Percentiles rank a stretch among this genome's conserved stretches.
Conservation (phyloP, 2,888 invertebrate species). For the Dolomedes plantarius region DNA sequence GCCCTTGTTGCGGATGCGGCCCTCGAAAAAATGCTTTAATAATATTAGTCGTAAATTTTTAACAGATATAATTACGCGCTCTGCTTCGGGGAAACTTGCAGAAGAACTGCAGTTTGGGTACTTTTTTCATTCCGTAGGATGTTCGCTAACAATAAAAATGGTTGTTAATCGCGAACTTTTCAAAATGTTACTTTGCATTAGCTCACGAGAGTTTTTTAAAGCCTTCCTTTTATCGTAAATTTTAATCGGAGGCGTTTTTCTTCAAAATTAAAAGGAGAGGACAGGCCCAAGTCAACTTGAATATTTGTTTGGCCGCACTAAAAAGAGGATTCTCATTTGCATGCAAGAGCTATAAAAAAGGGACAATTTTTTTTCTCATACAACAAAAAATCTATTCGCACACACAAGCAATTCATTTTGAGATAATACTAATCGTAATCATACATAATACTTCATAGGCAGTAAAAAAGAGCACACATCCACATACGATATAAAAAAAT, state of each 20-base stretch:
- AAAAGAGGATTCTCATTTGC: neutral
- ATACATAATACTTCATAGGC: no score
- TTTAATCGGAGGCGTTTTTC: constrained; percentile 56
- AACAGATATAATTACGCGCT: constrained; percentile 69
- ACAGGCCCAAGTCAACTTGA: neutral
- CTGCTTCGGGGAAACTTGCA: constrained; percentile 37
- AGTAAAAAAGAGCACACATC: no score
- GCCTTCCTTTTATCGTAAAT: constrained; percentile 51
- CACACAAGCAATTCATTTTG: no score
- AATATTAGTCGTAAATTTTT: constrained; percentile 71
- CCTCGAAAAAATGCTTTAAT: constrained; percentile 62
- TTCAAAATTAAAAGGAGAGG: constrained; percentile 35
- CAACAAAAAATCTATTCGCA: no score
- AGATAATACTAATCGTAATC: no score
- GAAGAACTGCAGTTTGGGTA: constrained; percentile 54
- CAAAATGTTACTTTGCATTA: constrained; percentile 56
- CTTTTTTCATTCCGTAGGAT: constrained; percentile 30
- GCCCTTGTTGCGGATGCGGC: constrained; percentile 52
- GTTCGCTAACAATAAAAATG: constrained; percentile 63
- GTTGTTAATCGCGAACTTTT: constrained; percentile 52
- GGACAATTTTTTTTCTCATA: no score
- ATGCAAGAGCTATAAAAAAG: no score
- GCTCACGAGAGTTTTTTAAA: constrained; percentile 33
- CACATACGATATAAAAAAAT: no score
- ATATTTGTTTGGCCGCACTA: neutral